Conservation (phyloP, 2,113 vertebrate species). For the Python bivittatus region DNA sequence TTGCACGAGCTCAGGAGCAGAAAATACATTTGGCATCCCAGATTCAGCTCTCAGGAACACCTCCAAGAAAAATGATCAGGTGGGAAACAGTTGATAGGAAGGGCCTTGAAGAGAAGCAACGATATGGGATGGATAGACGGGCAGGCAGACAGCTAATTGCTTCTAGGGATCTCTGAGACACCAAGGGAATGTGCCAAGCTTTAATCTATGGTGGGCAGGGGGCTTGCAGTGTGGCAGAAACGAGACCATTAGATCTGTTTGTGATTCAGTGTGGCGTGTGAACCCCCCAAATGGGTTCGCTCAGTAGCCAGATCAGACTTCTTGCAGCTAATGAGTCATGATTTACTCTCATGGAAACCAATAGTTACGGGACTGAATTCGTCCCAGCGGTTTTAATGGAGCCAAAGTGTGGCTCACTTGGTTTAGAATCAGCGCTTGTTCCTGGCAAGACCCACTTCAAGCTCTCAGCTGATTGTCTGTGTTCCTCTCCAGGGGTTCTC, state of each 20-base stretch:
- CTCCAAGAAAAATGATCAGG: not conserved
- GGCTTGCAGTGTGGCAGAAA: not conserved
- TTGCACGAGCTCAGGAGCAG: not conserved
- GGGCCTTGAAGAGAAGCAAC: not conserved
- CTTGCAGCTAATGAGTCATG: not conserved
- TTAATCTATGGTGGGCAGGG: not conserved
- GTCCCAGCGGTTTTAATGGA: not conserved
- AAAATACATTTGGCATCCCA: not conserved
- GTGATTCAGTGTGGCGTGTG: not conserved
- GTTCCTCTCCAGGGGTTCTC: not conserved
- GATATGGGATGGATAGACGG: not conserved
- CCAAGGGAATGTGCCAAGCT: not conserved
- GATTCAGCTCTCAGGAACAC: not conserved
- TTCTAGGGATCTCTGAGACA: not conserved
- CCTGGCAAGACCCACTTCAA: not conserved
- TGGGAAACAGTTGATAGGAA: not conserved
- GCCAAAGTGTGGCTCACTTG: not conserved
- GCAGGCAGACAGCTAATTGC: not conserved
- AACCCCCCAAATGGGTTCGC: not conserved
- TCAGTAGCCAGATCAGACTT: not conserved
- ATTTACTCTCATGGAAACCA: not conserved
- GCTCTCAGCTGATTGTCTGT: not conserved
- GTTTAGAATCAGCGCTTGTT: not conserved
- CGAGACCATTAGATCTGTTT: not conserved
- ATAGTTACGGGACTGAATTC: not conserved